These are phyloP conservation scores for Labeo rohita DNA, from an alignment of 2,113 vertebrate genomes.

Conservation along the genomic window DNA sequence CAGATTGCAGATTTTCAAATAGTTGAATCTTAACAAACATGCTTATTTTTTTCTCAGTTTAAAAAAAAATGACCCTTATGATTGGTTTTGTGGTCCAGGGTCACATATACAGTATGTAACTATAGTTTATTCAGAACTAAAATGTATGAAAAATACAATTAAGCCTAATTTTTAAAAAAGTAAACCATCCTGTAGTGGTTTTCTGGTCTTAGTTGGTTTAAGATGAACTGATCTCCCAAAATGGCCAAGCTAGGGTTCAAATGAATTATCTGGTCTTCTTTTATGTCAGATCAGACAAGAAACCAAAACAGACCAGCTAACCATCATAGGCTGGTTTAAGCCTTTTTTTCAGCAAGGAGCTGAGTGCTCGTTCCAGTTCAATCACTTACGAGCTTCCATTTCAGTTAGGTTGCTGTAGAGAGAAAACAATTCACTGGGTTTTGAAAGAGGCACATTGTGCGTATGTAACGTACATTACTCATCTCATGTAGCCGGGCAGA, in stretches of 20 bases:
- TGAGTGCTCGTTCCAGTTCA: not conserved
- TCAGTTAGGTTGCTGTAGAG: not conserved
- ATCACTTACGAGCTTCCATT: not conserved
- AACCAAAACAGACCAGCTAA: not conserved
- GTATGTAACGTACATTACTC: slow-evolving; percentile 80
- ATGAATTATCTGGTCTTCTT: not conserved
- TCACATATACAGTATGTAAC: too few species aligned
- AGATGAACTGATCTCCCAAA: not conserved
- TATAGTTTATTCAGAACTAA: too few species aligned
- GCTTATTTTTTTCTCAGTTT: too few species aligned
- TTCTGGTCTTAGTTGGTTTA: not conserved
- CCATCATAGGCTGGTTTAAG: not conserved
- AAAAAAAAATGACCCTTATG: too few species aligned
- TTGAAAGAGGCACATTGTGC: slow-evolving; percentile 12
- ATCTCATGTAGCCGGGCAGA: slow-evolving; percentile 86
- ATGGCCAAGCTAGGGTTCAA: too few species aligned
- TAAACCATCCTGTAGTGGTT: not conserved
- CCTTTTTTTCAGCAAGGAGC: not conserved
- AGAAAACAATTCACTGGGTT: not conserved
- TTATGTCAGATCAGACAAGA: not conserved
- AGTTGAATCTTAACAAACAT: too few species aligned
- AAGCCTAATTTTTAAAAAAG: not conserved
- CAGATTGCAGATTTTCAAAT: too few species aligned
- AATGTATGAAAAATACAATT: too few species aligned
- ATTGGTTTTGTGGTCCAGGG: too few species aligned